Percentiles rank a stretch among this genome's conserved stretches.
phyloP scores from a whole-genome alignment of 2,113 vertebrate species.

The Isurus oxyrinchus region DNA sequence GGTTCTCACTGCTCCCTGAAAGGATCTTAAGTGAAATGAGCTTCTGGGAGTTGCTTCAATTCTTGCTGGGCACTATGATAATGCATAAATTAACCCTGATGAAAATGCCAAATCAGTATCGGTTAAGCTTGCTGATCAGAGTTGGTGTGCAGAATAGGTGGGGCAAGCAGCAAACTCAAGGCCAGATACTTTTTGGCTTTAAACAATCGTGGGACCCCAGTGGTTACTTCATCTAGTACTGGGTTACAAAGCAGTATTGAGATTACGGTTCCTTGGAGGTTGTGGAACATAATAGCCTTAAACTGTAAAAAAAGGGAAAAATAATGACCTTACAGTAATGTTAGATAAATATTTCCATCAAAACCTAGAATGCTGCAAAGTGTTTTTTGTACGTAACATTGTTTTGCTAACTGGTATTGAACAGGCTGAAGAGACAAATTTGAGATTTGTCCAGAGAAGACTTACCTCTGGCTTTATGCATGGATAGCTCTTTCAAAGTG shows the following conservation, averaged over 20 bases:
- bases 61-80: neutral
- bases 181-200: neutral
- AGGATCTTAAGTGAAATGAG: neutral
- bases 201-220: neutral
- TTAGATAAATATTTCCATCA: neutral
- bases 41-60: neutral
- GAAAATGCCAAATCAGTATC: neutral
- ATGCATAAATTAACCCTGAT: neutral
- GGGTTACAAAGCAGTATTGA: neutral
- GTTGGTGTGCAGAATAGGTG: neutral
- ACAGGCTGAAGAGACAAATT: neutral
- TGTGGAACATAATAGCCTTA: neutral
- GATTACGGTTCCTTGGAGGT: neutral
- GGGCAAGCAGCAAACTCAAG: neutral
- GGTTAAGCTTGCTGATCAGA: neutral
- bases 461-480: neutral
- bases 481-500: neutral
- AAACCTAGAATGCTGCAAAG: neutral
- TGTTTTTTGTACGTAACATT: neutral
- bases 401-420: neutral
- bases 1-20: neutral
- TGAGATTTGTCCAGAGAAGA: neutral
- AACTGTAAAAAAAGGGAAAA: neutral
- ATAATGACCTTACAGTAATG: neutral
- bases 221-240: neutral